Conservation (phyloP, 2,888 invertebrate species). For the Unio delphinus region DNA sequence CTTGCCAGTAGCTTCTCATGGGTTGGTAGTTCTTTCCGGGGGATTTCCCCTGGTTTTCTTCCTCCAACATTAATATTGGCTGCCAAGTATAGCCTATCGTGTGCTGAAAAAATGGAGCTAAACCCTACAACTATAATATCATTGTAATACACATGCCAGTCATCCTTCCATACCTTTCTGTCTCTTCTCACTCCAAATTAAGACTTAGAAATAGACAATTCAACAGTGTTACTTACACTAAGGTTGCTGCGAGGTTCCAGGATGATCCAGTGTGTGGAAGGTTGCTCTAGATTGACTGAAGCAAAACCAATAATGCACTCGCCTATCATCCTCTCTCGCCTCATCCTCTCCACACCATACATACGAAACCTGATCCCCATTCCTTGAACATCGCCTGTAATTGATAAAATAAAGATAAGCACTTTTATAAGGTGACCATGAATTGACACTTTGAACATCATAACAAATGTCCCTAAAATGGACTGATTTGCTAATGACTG, state of each 20-base stretch:
- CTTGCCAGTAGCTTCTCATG: no score
- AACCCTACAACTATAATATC: no score
- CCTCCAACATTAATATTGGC: no score
- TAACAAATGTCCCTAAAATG: no score
- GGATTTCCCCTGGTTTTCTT: no score
- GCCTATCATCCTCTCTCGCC: conserved; percentile 91
- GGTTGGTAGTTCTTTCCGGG: no score
- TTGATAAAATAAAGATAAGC: not conserved
- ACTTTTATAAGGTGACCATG: no score
- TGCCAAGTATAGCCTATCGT: no score
- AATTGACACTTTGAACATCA: no score
- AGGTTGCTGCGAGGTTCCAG: conserved; percentile 77
- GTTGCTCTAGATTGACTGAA: conserved; percentile 89
- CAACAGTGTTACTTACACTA: conserved; percentile 54
- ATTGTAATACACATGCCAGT: no score
- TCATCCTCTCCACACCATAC: conserved; percentile 93
- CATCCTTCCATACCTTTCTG: not conserved
- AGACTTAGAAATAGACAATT: not conserved
- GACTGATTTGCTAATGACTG: no score
- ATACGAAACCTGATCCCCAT: conserved; percentile 91
- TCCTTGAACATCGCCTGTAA: conserved; percentile 89
- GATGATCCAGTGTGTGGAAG: conserved; percentile 91
- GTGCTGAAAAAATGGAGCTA: no score
- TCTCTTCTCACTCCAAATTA: not conserved
- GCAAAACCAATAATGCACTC: conserved; percentile 93